Conservation (phyloP, 2,113 vertebrate genomes). For the Lampris megalopsis region DNA sequence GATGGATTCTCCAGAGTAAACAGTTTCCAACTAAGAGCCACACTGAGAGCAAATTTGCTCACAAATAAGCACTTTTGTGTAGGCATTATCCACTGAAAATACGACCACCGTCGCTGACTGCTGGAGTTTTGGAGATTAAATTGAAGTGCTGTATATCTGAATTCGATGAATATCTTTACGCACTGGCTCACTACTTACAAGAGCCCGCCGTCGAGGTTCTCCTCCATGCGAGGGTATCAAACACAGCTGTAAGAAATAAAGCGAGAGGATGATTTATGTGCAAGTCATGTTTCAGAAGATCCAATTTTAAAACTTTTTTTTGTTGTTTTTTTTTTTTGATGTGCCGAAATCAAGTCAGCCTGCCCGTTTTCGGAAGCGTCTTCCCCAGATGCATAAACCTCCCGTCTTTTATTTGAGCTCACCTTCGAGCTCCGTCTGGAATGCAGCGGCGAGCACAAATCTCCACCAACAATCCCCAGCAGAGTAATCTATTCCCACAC, state of each 20-base stretch:
- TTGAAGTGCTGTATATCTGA: conserved; percentile 3
- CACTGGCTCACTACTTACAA: background rate
- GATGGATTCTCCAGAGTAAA: conserved; percentile 75
- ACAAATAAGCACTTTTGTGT: conserved; percentile 56
- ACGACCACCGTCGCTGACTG: background rate
- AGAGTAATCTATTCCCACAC: too few species aligned
- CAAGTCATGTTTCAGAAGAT: too few species aligned
- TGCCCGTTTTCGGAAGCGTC: too few species aligned
- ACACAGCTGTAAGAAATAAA: too few species aligned
- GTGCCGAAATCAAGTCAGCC: too few species aligned
- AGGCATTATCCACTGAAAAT: conserved; percentile 29
- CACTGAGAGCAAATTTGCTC: conserved; percentile 63
- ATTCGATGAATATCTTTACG: background rate
- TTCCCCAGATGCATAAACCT: background rate
- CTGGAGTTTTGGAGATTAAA: background rate
- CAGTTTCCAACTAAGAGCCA: conserved; percentile 69
- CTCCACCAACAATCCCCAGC: background rate
- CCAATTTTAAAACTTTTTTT: too few species aligned
- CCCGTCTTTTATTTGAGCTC: background rate
- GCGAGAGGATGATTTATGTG: too few species aligned
- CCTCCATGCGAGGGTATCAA: background rate
- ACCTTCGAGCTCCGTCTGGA: background rate
- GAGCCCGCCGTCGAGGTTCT: background rate
- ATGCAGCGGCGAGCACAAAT: background rate
- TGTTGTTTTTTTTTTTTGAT: too few species aligned